Conservation (phyloP, 2,797 vertebrate species). For the Cyprinella venusta region DNA sequence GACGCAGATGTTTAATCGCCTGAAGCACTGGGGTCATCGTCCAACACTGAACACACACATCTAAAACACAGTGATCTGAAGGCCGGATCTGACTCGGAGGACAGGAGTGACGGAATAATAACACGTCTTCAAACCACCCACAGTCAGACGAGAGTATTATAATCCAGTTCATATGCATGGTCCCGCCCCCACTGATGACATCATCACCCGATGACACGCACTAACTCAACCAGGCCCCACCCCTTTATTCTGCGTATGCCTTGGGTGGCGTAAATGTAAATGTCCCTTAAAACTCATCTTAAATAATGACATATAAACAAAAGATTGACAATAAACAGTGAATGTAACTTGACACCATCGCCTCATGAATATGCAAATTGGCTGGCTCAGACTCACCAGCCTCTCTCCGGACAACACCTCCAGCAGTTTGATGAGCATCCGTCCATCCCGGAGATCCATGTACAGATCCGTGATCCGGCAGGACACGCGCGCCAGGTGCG, state of each 20-base stretch:
- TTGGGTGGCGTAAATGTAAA: too few species aligned
- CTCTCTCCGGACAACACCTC: slow-evolving; percentile 89
- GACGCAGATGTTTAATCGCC: slow-evolving; percentile 38
- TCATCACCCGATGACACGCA: slow-evolving; percentile 64
- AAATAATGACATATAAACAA: too few species aligned
- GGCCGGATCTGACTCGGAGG: not conserved
- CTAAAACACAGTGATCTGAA: not conserved
- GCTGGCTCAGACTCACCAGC: slow-evolving; percentile 80
- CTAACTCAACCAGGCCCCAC: too few species aligned
- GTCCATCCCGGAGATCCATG: slow-evolving; percentile 87
- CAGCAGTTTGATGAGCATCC: slow-evolving; percentile 88
- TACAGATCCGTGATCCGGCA: slow-evolving; percentile 90
- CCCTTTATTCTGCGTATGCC: too few species aligned
- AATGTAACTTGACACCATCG: too few species aligned
- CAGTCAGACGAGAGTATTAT: not conserved
- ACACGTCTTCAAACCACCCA: not conserved
- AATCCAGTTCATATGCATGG: not conserved
- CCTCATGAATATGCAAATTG: too few species aligned
- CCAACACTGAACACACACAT: not conserved
- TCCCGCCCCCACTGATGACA: not conserved
- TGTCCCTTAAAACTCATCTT: too few species aligned
- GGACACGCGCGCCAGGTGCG: slow-evolving; percentile 87
- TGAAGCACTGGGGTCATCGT: not conserved
- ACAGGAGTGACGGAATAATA: not conserved
- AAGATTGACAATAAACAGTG: too few species aligned